phyloP scores from a whole-genome alignment of 2,113 vertebrate genomes.

The Tachuris rubrigastra region DNA sequence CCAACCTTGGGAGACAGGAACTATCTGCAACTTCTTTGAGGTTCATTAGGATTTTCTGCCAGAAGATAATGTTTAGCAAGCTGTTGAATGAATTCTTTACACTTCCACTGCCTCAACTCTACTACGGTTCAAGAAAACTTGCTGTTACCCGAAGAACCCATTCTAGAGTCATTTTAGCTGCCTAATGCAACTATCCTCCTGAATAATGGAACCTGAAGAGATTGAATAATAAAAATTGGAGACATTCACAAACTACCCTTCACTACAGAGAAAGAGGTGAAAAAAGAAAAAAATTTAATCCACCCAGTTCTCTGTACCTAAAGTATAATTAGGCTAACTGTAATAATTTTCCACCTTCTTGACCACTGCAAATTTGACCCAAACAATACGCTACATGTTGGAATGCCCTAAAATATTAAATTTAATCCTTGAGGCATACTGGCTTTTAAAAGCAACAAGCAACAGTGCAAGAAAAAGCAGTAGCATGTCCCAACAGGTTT shows the following conservation, averaged over 20 bases:
- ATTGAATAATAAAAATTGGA: background rate
- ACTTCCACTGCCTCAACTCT: background rate
- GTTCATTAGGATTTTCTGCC: background rate
- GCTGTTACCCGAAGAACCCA: background rate
- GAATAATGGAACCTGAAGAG: background rate
- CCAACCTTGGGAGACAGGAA: rapidly evolving
- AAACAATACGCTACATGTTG: background rate
- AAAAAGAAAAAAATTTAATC: background rate
- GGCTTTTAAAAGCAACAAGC: background rate
- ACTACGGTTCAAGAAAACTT: background rate
- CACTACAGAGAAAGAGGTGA: background rate
- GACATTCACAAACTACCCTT: background rate
- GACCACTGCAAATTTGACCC: background rate
- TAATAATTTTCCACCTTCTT: background rate
- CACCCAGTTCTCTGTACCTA: background rate
- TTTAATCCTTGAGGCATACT: background rate
- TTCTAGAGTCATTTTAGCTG: background rate
- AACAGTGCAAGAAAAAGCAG: background rate
- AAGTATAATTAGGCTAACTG: background rate
- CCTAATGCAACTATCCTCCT: background rate
- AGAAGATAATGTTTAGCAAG: background rate
- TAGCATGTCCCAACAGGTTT: background rate
- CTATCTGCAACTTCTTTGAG: background rate
- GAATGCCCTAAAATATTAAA: background rate
- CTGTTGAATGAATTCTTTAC: background rate